Percentiles rank a stretch among this genome's conserved stretches.
These are phyloP conservation scores for Neomorphus geoffroyi DNA, from an alignment of 2,797 vertebrate genomes.

Conservation along the genomic window DNA sequence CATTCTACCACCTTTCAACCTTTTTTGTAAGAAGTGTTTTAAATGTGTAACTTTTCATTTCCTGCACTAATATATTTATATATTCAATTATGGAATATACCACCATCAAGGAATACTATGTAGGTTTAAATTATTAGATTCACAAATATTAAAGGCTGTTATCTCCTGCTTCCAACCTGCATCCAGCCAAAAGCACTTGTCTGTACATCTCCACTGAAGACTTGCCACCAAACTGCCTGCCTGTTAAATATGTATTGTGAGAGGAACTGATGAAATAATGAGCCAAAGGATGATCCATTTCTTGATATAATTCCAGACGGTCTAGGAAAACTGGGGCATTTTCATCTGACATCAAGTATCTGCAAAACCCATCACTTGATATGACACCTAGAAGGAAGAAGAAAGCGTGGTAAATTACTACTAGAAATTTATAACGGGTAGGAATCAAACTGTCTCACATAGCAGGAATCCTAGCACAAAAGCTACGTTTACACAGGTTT, in stretches of 20 bases:
- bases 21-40: background rate
- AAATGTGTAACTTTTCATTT: background rate
- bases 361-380: constrained; percentile 96
- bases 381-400: constrained; percentile 82
- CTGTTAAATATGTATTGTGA: constrained; percentile 97
- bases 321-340: constrained; percentile 97
- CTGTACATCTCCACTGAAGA: constrained; percentile 98
- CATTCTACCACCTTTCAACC: background rate
- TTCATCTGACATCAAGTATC: constrained; percentile 98
- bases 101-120: background rate
- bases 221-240: constrained; percentile 96
- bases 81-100: background rate
- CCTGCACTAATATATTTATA: background rate
- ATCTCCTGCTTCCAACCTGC: constrained; percentile 83
- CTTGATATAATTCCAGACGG: constrained; percentile 94
- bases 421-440: background rate
- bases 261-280: constrained; percentile 99
- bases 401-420: background rate
- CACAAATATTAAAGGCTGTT: background rate
- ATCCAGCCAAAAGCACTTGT: constrained; percentile 95
- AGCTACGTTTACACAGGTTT: background rate
- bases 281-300: constrained; percentile 96
- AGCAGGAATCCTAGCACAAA: background rate
- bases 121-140: background rate
- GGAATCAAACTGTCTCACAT: background rate